Evolutionary conservation across 2,113 vertebrate genomes (phyloP).

Genomic region (Entomyzon cyanotis): DNA sequence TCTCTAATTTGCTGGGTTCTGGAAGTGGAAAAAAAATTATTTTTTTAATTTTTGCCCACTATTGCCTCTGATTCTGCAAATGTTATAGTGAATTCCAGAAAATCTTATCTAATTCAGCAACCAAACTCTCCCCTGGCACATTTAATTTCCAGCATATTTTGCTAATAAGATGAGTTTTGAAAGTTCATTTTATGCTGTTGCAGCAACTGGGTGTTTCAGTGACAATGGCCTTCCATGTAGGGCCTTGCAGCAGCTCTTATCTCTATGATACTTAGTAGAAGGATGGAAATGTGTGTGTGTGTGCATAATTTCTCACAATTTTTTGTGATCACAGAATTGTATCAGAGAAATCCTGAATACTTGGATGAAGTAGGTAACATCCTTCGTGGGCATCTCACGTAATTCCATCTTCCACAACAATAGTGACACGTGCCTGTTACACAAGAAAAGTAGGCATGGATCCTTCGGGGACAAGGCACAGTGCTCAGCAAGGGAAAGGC

Average conservation of each 20-base stretch:
- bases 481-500: neutral
- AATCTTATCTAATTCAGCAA: neutral
- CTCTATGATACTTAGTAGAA: neutral
- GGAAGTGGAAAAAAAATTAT: neutral
- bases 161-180: neutral
- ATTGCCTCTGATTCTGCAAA: neutral
- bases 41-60: no score
- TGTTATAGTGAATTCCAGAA: neutral
- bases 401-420: neutral
- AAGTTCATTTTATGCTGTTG: neutral
- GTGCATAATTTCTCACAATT: neutral
- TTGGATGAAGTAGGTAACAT: neutral
- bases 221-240: neutral
- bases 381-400: neutral
- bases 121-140: neutral
- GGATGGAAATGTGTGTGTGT: neutral
- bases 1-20: neutral
- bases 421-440: neutral
- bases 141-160: neutral
- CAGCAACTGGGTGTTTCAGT: neutral
- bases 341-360: neutral
- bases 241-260: neutral
- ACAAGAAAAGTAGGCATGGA: neutral
- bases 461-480: neutral
- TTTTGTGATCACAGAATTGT: neutral